phyloP scores from a whole-genome alignment of 1,140 invertebrate genomes.

The Drepana arcuata region DNA sequence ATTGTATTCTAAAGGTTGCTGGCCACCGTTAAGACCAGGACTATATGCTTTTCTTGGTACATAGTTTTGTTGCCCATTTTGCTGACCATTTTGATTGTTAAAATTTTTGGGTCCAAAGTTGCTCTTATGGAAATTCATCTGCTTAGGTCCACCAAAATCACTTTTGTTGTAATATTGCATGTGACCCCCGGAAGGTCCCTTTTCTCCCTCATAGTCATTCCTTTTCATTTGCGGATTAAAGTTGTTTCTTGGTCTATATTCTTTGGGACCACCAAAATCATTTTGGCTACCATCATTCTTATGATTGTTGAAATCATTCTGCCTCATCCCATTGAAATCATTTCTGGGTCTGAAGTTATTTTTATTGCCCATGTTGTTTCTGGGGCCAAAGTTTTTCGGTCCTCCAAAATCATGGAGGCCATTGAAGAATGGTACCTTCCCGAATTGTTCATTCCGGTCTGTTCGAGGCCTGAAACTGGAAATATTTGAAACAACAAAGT shows the following conservation, averaged over 20 bases:
- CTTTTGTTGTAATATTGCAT: conserved; percentile 61
- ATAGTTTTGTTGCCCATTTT: conserved; percentile 45
- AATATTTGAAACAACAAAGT: too few relatives aligned
- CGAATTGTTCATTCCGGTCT: conserved; percentile 75
- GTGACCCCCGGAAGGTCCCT: conserved; percentile 67
- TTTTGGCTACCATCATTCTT: conserved; percentile 49
- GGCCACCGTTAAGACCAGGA: conserved; percentile 24
- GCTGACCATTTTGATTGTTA: conserved; percentile 47
- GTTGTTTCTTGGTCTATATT: conserved; percentile 69
- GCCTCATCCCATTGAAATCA: conserved; percentile 68
- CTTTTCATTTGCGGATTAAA: conserved; percentile 65
- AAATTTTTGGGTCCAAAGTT: conserved; percentile 48
- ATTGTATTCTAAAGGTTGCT: conserved; percentile 46
- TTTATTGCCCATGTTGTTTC: conserved; percentile 59
- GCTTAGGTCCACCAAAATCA: conserved; percentile 68
- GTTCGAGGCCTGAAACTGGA: conserved; percentile 73
- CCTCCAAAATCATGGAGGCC: conserved; percentile 65
- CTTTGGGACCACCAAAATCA: conserved; percentile 66
- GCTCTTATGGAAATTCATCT: conserved; percentile 49
- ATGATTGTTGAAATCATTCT: conserved; percentile 73
- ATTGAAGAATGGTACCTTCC: conserved; percentile 70
- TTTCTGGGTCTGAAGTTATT: conserved; percentile 61
- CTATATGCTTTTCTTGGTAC: conserved; percentile 49
- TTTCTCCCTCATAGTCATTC: conserved; percentile 52
- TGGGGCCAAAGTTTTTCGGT: conserved; percentile 67